Evolutionary conservation across 2,797 vertebrate genomes (phyloP).

Genomic region (Lagorchestes hirsutus): DNA sequence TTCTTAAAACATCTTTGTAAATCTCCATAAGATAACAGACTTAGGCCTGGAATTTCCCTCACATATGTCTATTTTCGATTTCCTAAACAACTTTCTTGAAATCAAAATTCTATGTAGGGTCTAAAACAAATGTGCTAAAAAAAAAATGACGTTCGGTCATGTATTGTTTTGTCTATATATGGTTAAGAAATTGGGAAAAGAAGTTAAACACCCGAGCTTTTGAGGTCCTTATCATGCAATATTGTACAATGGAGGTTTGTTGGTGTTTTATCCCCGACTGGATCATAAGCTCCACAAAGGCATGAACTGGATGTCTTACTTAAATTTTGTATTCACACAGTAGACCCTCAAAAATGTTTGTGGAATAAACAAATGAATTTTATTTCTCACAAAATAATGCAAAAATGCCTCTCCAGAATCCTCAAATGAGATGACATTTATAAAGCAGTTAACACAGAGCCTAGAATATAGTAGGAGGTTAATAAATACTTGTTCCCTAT

Average conservation of each 20-base stretch:
- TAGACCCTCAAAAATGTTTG: background rate
- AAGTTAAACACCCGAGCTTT: background rate
- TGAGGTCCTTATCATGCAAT: background rate
- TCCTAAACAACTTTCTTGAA: slow-evolving; percentile 9
- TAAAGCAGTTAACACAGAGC: background rate
- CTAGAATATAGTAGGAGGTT: too few species aligned
- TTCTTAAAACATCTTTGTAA: too few species aligned
- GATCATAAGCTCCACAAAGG: background rate
- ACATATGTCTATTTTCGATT: slow-evolving; percentile 21
- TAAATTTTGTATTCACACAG: background rate
- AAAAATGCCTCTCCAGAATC: background rate
- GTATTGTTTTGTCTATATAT: background rate
- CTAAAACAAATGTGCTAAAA: background rate
- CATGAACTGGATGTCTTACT: background rate
- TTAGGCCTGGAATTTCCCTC: background rate
- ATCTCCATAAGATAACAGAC: too few species aligned
- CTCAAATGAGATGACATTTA: background rate
- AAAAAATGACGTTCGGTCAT: background rate
- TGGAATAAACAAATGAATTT: background rate
- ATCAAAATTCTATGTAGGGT: background rate
- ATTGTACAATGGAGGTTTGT: background rate
- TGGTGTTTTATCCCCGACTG: background rate
- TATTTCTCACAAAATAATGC: background rate
- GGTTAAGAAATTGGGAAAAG: background rate
- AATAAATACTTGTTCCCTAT: too few species aligned